Evolutionary conservation across 1,140 invertebrate genomes (phyloP), one percentile per base, ranked within the genome.

Genomic region (Luehdorfia chinensis): DNA sequence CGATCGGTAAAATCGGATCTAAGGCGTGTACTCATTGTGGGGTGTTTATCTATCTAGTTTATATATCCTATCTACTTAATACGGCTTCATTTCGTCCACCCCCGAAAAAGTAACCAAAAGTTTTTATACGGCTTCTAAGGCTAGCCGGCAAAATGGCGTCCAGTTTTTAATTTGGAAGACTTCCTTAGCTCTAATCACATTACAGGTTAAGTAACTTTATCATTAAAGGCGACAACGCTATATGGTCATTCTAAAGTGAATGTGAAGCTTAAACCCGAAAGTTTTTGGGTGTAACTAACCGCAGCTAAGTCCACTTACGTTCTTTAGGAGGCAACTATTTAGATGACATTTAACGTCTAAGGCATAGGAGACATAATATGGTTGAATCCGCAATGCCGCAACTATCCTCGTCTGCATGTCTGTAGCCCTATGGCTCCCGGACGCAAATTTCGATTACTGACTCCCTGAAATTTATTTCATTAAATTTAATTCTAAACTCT

Each of bases 401-500:
- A 66, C 56, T 69, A 65, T 63, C 51, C 54, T 9, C 47, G 52
- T 51, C 31, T 54, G 49, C 59, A 63, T 58, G 56, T 55, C 47
- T 51, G 30, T 36, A n/a, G 43, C 21, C 34, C 37, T 44, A 27
- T 34, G 30, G 47, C 53, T 54, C 56, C 54, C 43, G 43, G 47
- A 57, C 57, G 48, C 54, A 66, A 78, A 59, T 75, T 77, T 57
- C 55, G 52, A 64, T 65, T 75, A 67, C 68, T 68, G 69, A 79
- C 74, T 78, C 64, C 45, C 59, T 47, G 23, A 66, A 81, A 81
- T 80, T 83, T 81, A 81, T 79, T 85, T 76, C 74, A 83, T 81
- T 81, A 83, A 85, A 81, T 83, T 83, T 77, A 83, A 83, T 81
- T 78, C 65, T 76, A 69, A 77, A 79, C 68, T 75, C 55, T 55